Evolutionary conservation across 2,797 vertebrate species (phyloP), one percentile per base, ranked within the genome.

Genomic region (Chloroceryle inda): DNA sequence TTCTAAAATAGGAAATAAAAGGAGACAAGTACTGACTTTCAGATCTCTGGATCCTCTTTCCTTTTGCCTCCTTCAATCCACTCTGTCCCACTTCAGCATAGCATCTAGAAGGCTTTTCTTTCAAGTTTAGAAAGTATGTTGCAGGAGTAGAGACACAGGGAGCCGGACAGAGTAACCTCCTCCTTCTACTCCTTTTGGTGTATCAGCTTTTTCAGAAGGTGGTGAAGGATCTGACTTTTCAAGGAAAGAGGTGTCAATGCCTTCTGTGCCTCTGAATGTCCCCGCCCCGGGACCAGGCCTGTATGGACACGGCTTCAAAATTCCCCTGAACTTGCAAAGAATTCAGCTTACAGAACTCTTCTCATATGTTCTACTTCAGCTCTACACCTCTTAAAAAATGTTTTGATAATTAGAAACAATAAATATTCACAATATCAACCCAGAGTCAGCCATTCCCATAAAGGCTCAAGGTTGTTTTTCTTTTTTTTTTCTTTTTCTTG

Each of bases 301-400:
- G 58, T 52, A 69, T 2, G 63, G 33, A 78, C 38, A 91, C 77
- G 52, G 66, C 56, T 88, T 85, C n/a, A 35, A 58, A 66, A 83
- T 61, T 92, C 72, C 33, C 72, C 88, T 63, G 67, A 66, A 58
- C 50, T 82, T 61, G 49, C 35, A 44, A 80, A 90, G 21, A 92
- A 87, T 72, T 92, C 96, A 75, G 42, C 49, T 68, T 79, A 85
- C n/a, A 27, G 85, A 96, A 97, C 94, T 96, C 79, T 85, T 94
- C 56, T 35, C 40, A 6, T 14, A 89, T 2, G 2, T 76, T 74
- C 56, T 90, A 71, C 58, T 90, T 94, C 24, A 73, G 58, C 42
- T 94, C 94, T 52, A 83, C 10, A 86, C 68, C 81, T 75, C 72
- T 7, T 68, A 26, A 9, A 12, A 47, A 96, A 76, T 58, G 74